Percentiles rank a stretch among this genome's conserved stretches.
These are phyloP conservation scores for Mamestra configurata DNA, from an alignment of 1,140 invertebrate species.

Conservation along the genomic window DNA sequence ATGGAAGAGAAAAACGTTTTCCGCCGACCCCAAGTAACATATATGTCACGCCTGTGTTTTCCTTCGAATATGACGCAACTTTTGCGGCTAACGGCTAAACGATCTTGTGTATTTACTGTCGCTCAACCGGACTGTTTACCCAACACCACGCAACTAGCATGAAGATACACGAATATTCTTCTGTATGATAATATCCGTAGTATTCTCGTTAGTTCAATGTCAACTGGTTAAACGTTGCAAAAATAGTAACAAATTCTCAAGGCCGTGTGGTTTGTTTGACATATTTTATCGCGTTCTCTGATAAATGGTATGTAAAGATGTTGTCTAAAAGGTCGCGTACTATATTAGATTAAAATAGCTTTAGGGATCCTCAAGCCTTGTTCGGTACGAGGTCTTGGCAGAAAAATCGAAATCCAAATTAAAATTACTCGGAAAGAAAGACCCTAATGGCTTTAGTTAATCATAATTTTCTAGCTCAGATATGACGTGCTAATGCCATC, in stretches of 20 bases:
- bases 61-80: background rate
- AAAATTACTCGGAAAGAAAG: too few species aligned
- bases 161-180: background rate
- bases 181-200: background rate
- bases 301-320: constrained; percentile 29
- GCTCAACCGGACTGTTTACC: background rate
- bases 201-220: constrained; percentile 15
- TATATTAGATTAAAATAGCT: background rate
- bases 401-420: background rate
- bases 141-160: background rate
- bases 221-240: constrained; percentile 12
- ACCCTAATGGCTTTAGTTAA: too few species aligned
- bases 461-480: too few species aligned
- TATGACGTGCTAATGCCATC: too few species aligned
- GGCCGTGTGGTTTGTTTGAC: constrained; percentile 10
- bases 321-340: constrained; percentile 5
- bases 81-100: background rate
- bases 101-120: background rate
- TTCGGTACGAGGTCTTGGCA: background rate
- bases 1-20: too few species aligned
- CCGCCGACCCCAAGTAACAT: too few species aligned
- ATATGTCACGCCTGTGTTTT: background rate
- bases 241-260: constrained; percentile 27
- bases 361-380: background rate
- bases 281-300: constrained; percentile 6